Base-by-base conservation (phyloP, 2,797 vertebrate genomes). In the Neostethus bicornis region DNA sequence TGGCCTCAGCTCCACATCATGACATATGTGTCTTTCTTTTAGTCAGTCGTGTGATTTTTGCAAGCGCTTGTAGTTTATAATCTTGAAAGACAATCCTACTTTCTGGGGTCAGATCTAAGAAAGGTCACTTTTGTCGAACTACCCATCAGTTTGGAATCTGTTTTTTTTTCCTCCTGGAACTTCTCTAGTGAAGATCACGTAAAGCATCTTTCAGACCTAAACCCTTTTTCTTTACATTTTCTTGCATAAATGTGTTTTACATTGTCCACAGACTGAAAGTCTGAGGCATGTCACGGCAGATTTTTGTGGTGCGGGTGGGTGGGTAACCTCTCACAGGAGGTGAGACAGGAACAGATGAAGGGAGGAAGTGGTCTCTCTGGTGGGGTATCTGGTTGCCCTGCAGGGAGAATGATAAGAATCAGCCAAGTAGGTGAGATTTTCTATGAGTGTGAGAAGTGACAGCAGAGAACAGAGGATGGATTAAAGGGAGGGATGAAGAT, bases 301-400 rank as follows among this genome's bases (percentile, higher is more conserved):
- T 55, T 29, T 1, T 65, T 75, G 47, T 76, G 35, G 52, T 32
- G 42, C 24, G 24, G 13, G 14, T 19, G 35, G 20, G 8, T 51
- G 20, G 39, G 9, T 13, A 39, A 77, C 69, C 79, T 73, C 63
- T 64, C 55, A 35, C 70, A 57, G 69, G 51, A 50, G 73, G 64
- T 47, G 48, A 67, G 50, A 53, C 50, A 66, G 73, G 66, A 70
- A 53, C 62, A 70, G 75, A 77, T 67, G 68, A 62, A 66, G 51
- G 47, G 51, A 77, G 51, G 59, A 61, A 53, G 49, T 45, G 29
- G 44, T 29, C 45, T 51, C 44, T 67, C 59, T 52, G 44, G 31
- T 26, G 62, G 64, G 47, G 70, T 61, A 62, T 82, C 77, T 57
- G 72, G 70, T 83, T 78, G 52, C 80, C 51, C 68, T 67, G 61